Base-by-base conservation (phyloP, 1,140 invertebrate species). In the Trichonephila inaurata region DNA sequence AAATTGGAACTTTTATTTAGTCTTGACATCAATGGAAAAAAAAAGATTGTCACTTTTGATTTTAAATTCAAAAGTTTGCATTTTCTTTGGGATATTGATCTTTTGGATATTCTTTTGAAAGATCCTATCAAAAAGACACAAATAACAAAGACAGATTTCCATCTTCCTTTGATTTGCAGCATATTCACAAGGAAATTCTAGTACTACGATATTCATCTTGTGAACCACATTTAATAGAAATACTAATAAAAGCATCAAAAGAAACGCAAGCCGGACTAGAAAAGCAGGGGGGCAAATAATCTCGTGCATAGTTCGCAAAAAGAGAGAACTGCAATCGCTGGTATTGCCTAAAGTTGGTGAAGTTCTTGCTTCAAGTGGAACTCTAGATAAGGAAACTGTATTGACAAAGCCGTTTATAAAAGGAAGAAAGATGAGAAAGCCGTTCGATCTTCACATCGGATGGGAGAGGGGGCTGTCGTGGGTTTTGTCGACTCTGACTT, bases 321-420 rank as follows among this genome's bases (percentile, higher is more conserved):
- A 60, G 24, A 33, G 72, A 40, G n/a, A 19, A 14, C 44, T 83
- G 21, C 28, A 77, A 28, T 33, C 24, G 18, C 24, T 14, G 19
- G 40, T 83, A 83, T 51, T 58, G 51, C 82, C 51, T 83, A 58
- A 87, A 87, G 14, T 64, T 87, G 28, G 19, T 87, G 21, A 28
- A 87, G 85, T 72, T 69, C 82, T 81, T 33, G 24, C 83, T 81
- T 94, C 4, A 66, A 94, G 87, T 82, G 77, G 87, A 89, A 77
- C 72, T 64, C 66, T n/a, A 82, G 92, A 81, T 93, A 93, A 93
- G 92, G 61, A 93, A 94, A 61, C 86, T 58, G 33, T 89, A 89
- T 94, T 94, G 92, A 94, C 87, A 91, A 93, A 93, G 92, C 85
- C 51, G 92, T 89, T 93, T 93, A 93, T 93, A 88, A 89, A 88